Percentiles rank a stretch among this genome's conserved stretches.
Evolutionary conservation across 2,888 invertebrate species (phyloP).

Genomic region (Bombylius discolor): DNA sequence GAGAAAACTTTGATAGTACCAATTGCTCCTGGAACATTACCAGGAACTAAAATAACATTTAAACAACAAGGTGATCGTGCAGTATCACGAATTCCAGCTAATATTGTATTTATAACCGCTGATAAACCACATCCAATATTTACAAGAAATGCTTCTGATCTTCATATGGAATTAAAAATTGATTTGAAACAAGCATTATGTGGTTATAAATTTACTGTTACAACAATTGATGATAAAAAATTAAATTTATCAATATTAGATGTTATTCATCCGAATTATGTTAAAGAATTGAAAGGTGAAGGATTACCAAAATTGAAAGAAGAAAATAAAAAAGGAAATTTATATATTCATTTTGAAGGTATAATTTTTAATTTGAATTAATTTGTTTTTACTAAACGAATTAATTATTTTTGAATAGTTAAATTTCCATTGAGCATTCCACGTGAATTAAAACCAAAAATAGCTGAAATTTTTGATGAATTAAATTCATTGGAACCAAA

Average conservation of each 20-base stretch:
- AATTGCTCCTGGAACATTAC: constrained; percentile 59
- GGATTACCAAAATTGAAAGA: constrained; percentile 57
- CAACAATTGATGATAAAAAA: constrained; percentile 56
- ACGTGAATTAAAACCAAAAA: constrained; percentile 32
- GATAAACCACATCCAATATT: constrained; percentile 57
- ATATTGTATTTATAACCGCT: constrained; percentile 59
- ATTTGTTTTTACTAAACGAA: neutral
- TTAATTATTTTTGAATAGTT: constrained; percentile 24
- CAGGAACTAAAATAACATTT: constrained; percentile 59
- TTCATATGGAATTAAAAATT: constrained; percentile 47
- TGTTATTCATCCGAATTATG: constrained; percentile 54
- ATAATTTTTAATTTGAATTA: neutral
- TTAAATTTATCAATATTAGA: constrained; percentile 57
- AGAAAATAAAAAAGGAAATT: constrained; percentile 46
- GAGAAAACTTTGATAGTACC: constrained; percentile 64
- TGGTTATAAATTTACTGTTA: constrained; percentile 51
- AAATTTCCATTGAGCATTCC: constrained; percentile 44
- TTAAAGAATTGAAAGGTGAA: constrained; percentile 55
- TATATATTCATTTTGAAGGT: constrained; percentile 53
- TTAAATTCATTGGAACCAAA: neutral
- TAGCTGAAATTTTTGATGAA: constrained; percentile 1
- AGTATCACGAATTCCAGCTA: constrained; percentile 51
- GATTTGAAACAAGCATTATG: constrained; percentile 57
- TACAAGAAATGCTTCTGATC: constrained; percentile 51
- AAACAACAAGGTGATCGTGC: constrained; percentile 70